These are phyloP conservation scores for Copidosoma floridanum DNA, from an alignment of 1,140 invertebrate species.

Conservation along the genomic window DNA sequence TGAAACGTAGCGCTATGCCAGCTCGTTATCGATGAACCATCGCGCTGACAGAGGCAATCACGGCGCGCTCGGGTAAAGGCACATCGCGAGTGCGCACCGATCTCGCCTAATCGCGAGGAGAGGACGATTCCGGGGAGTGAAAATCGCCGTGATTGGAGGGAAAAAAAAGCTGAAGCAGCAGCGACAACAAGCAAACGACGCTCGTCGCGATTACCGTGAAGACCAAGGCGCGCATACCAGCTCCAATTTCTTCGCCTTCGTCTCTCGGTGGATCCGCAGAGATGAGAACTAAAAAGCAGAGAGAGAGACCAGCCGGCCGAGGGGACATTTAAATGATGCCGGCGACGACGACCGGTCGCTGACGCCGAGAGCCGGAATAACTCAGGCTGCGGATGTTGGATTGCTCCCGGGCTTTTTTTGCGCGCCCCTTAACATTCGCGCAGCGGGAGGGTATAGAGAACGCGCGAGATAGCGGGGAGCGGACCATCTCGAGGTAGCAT, in stretches of 20 bases:
- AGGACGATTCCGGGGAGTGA: too few species aligned
- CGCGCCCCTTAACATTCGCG: not conserved
- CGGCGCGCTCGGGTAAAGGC: too few species aligned
- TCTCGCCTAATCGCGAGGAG: not conserved
- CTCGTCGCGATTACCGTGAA: not conserved
- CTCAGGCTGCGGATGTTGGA: slow-evolving; percentile 35
- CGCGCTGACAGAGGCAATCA: too few species aligned
- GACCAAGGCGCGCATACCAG: slow-evolving; percentile 31
- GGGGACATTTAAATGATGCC: slow-evolving; percentile 57
- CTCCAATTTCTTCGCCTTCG: slow-evolving; percentile 23
- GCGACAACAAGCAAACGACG: too few species aligned
- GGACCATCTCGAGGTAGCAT: not conserved
- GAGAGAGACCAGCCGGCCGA: slow-evolving; percentile 28
- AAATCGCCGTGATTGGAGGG: too few species aligned
- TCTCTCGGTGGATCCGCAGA: slow-evolving; percentile 40
- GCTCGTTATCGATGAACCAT: too few species aligned
- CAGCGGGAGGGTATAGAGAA: too few species aligned
- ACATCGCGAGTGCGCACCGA: not conserved
- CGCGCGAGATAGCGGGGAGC: not conserved
- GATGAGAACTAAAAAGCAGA: slow-evolving; percentile 53
- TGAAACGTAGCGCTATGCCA: too few species aligned
- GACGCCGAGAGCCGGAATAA: slow-evolving; percentile 41
- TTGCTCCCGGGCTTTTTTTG: not conserved
- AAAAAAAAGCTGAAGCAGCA: too few species aligned
- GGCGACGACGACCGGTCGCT: slow-evolving; percentile 35